Evolutionary conservation across 2,113 vertebrate species (phyloP), one percentile per base, ranked within the genome.

Genomic region (Ciconia maguari): DNA sequence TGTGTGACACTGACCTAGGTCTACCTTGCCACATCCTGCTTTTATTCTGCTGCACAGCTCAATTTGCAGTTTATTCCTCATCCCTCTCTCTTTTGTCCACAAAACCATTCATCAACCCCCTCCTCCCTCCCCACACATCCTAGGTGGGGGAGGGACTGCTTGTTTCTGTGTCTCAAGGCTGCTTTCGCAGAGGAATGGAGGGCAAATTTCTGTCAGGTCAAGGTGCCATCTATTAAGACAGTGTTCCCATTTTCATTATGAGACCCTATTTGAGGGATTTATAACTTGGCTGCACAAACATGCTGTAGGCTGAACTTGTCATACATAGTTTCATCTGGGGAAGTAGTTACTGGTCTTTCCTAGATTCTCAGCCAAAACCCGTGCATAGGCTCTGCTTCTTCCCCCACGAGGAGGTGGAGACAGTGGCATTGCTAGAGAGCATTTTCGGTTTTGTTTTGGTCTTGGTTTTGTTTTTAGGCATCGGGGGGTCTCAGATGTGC

Each of bases 1-100:
- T 96, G 94, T 78, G 95, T 81, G 83, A 90, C 68, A 57, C 81
- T 95, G 96, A 97, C 97, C 96, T 80, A 70, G 85, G 93, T 87
- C 91, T 94, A 85, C 94, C 83, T 96, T 92, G 79, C 79, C 84
- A 81, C 87, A 77, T 90, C 94, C 94, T 70, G 32, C 85, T 91
- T 95, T 92, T 84, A 71, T 85, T 89, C 66, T 89, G 54, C 85
- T 76, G 78, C 68, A 83, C 57, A 95, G 95, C 96, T 97, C 95
- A 81, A 70, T 91, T 96, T 96, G 75, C 94, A 32, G 48, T 82
- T 51, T 91, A 85, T 91, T 75, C 32, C 76, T 74, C 46, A 30
- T 82, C 81, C 38, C 42, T 78, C 60, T 92, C 75, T 62, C 42
- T 86, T 89, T 94, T 66, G 76, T 95, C 89, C 87, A 74, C 84